Conservation (phyloP, 2,113 vertebrate species). For the Trematocara marginatum region DNA sequence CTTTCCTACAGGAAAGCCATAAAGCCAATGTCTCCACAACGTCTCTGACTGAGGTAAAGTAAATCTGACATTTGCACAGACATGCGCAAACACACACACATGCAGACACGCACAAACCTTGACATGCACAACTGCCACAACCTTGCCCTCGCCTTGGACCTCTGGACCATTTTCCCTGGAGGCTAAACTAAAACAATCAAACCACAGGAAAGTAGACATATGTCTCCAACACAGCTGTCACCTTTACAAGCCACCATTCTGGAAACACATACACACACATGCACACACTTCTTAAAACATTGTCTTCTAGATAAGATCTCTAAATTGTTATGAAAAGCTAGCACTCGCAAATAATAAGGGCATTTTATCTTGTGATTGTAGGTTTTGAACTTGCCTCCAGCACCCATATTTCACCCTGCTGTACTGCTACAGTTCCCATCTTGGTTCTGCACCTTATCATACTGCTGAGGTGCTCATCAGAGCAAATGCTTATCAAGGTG, state of each 20-base stretch:
- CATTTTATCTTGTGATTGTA: not conserved
- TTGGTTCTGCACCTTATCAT: not conserved
- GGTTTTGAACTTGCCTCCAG: not conserved
- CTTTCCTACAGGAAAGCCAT: conserved; percentile 27
- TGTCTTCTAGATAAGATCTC: not conserved
- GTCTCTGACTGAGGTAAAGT: not conserved
- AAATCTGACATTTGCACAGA: not conserved
- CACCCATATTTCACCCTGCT: not conserved
- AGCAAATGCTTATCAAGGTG: conserved; percentile 14
- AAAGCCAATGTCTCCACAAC: not conserved
- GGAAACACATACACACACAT: not conserved
- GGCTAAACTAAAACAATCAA: conserved; percentile 51
- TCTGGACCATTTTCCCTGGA: conserved; percentile 18
- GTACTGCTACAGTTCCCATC: not conserved
- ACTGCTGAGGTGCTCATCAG: not conserved
- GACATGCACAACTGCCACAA: not conserved
- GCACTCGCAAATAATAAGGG: not conserved
- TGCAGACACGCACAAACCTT: not conserved
- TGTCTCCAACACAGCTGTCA: conserved; percentile 30
- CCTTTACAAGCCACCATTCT: not conserved
- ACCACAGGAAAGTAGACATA: conserved; percentile 45
- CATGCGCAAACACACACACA: not conserved
- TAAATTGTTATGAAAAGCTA: not conserved
- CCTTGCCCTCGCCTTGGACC: conserved; percentile 17
- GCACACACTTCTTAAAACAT: not conserved